A percentile compares a stretch with the other conserved stretches of the same genome.
Evolutionary conservation across 1,140 invertebrate species (phyloP).

Genomic region (Portunus trituberculatus): DNA sequence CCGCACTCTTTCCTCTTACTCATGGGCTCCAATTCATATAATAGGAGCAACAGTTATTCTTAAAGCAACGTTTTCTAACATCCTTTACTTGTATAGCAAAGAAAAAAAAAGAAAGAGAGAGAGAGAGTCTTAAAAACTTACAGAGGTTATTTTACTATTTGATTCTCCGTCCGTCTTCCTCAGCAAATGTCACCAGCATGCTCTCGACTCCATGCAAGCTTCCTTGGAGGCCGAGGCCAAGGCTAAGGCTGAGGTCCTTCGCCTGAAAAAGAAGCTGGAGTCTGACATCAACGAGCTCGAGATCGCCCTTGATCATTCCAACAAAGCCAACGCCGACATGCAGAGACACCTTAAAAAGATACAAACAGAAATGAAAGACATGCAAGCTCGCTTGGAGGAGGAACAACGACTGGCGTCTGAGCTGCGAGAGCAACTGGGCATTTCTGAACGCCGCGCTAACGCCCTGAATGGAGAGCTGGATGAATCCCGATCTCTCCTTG

Average conservation of each 20-base stretch:
- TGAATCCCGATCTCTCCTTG: slow-evolving; percentile 82
- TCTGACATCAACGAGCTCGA: slow-evolving; percentile 66
- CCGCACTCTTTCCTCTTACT: too few species aligned
- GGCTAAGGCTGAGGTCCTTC: slow-evolving; percentile 79
- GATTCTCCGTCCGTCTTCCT: not conserved
- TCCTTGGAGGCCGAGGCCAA: slow-evolving; percentile 82
- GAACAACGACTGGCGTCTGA: slow-evolving; percentile 83
- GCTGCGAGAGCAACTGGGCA: slow-evolving; percentile 83
- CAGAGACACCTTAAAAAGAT: slow-evolving; percentile 82
- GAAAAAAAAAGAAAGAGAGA: too few species aligned
- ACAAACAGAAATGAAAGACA: slow-evolving; percentile 83
- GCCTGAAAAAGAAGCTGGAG: slow-evolving; percentile 65
- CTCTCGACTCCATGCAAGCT: slow-evolving; percentile 61
- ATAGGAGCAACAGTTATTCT: too few species aligned
- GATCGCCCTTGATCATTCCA: slow-evolving; percentile 64
- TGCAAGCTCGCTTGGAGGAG: slow-evolving; percentile 82
- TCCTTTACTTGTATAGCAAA: too few species aligned
- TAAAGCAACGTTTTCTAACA: too few species aligned
- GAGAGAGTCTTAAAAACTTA: too few species aligned
- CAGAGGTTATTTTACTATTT: not conserved
- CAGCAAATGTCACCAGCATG: slow-evolving; percentile 61
- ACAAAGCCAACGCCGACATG: slow-evolving; percentile 59
- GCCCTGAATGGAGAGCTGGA: slow-evolving; percentile 82
- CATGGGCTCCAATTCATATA: too few species aligned
- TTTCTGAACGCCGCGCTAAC: slow-evolving; percentile 78